phyloP scores from a whole-genome alignment of 2,888 invertebrate genomes.

The Agrilus biguttatus region DNA sequence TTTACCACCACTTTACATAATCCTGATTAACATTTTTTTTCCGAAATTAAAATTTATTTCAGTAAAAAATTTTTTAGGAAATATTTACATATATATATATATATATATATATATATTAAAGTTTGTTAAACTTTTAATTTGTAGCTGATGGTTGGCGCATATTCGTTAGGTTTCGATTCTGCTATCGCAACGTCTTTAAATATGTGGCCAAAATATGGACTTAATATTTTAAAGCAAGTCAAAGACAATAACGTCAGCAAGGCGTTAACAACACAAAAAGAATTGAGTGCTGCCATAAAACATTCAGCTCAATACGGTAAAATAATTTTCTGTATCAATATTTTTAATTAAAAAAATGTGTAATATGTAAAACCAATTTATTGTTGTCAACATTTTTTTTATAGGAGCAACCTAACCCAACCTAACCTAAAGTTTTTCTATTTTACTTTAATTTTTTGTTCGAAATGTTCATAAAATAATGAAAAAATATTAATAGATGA shows the following conservation, averaged over 20 bases:
- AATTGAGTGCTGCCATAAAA: constrained; percentile 18
- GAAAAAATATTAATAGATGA: no score
- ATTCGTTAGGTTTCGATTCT: constrained; percentile 54
- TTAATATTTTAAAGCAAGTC: constrained; percentile 40
- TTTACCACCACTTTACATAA: no score
- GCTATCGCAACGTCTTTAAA: constrained; percentile 58
- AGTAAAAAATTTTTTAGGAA: neutral
- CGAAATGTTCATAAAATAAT: no score
- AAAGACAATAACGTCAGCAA: constrained; percentile 30
- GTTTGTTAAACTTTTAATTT: neutral
- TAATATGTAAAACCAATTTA: no score
- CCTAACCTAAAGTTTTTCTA: no score
- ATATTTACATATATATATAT: no score
- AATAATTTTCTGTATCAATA: no score
- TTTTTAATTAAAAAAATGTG: no score
- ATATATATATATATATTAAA: neutral
- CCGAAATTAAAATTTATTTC: neutral
- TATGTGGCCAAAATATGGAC: constrained; percentile 44
- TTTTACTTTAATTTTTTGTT: no score
- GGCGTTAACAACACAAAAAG: constrained; percentile 39
- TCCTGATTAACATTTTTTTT: neutral
- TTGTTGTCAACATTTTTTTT: no score
- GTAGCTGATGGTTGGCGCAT: constrained; percentile 51
- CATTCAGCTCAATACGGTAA: no score
- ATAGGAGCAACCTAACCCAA: no score